These are phyloP conservation scores for Drosophila ohnishii DNA, from an alignment of 1,140 invertebrate species.

Conservation along the genomic window DNA sequence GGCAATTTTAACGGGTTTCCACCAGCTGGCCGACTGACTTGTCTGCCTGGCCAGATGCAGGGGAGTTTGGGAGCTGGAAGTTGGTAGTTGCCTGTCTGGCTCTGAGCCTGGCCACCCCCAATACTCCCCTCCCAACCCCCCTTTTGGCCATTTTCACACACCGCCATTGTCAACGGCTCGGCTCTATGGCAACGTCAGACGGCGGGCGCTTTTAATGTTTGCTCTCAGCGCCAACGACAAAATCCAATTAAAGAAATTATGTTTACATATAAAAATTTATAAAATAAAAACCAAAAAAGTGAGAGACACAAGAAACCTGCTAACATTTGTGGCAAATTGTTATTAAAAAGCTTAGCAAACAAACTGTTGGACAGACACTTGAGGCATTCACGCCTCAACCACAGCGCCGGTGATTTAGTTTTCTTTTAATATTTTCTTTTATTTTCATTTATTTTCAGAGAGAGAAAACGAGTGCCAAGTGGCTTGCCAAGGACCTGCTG, in stretches of 20 bases:
- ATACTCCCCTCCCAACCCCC: neutral
- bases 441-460: neutral
- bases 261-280: constrained; percentile 69
- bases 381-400: constrained; percentile 66
- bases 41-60: constrained; percentile 11
- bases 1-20: constrained; percentile 67
- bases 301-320: constrained; percentile 27
- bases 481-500: constrained; percentile 62
- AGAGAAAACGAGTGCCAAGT: constrained; percentile 33
- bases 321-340: constrained; percentile 74
- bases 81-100: constrained; percentile 23
- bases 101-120: constrained; percentile 1
- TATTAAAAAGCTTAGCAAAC: constrained; percentile 75
- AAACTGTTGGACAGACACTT: constrained; percentile 61
- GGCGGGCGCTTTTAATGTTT: constrained; percentile 67
- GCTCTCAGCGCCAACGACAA: constrained; percentile 57
- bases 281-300: constrained; percentile 15
- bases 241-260: constrained; percentile 81
- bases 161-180: constrained; percentile 46
- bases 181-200: constrained; percentile 29
- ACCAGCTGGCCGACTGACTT: constrained; percentile 54
- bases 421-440: constrained; percentile 17
- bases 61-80: neutral
- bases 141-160: constrained; percentile 54
- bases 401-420: constrained; percentile 30